Percentiles rank a stretch among this genome's conserved stretches.
Conservation (phyloP, 2,797 vertebrate species). For the Notoglanidium macrostoma region DNA sequence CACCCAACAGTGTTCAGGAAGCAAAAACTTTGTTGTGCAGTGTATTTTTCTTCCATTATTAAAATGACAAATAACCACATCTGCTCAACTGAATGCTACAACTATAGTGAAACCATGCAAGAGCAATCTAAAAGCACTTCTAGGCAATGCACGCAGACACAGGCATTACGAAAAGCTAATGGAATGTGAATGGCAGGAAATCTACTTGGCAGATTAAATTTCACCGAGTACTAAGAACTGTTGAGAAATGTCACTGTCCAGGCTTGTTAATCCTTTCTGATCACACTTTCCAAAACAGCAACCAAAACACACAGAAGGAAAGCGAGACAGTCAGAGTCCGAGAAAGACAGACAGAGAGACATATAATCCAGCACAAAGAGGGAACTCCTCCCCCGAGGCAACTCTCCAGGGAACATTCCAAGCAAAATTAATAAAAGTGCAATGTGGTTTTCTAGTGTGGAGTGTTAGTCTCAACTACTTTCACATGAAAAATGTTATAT, state of each 20-base stretch:
- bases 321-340: background rate
- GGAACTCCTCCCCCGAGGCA: slow-evolving; percentile 3
- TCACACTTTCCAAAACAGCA: slow-evolving; percentile 29
- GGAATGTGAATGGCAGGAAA: slow-evolving; percentile 45
- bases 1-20: too few species aligned
- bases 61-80: slow-evolving; percentile 4
- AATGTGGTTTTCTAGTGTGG: background rate
- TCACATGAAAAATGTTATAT: slow-evolving; percentile 19
- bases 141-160: background rate
- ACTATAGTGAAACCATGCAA: slow-evolving; percentile 15
- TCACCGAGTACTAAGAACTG: slow-evolving; percentile 31
- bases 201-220: slow-evolving; percentile 14
- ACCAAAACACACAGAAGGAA: background rate
- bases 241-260: slow-evolving; percentile 34
- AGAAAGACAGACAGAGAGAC: background rate
- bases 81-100: background rate
- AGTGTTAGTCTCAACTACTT: slow-evolving; percentile 15
- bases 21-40: too few species aligned
- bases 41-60: too few species aligned
- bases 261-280: slow-evolving; percentile 28
- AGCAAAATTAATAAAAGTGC: slow-evolving; percentile 37
- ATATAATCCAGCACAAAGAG: background rate
- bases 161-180: slow-evolving; percentile 26
- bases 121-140: background rate
- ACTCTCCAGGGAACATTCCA: slow-evolving; percentile 44